These are phyloP conservation scores for Myrmecophaga tridactyla DNA, from an alignment of 2,113 vertebrate species.

Conservation along the genomic window DNA sequence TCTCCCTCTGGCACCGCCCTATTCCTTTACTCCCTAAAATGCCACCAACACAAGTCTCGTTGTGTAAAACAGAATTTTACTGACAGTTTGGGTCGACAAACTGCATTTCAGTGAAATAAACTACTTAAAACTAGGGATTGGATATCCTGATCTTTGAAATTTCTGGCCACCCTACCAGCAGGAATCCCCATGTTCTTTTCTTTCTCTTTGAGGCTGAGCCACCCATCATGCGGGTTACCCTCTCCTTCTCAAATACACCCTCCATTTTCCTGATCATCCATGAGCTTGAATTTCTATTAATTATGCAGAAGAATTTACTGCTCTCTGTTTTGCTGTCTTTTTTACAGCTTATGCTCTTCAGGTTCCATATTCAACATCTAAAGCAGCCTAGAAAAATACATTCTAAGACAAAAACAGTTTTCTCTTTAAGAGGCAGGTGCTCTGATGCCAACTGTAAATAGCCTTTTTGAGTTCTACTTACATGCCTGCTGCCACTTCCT, in stretches of 20 bases:
- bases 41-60: background rate
- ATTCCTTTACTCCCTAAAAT: background rate
- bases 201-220: background rate
- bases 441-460: background rate
- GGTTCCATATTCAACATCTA: background rate
- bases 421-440: background rate
- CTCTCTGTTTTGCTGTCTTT: background rate
- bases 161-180: background rate
- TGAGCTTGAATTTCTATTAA: background rate
- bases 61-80: background rate
- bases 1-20: background rate
- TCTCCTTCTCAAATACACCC: background rate
- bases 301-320: background rate
- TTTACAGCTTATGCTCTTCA: background rate
- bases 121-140: background rate
- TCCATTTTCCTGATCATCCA: background rate
- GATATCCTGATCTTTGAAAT: background rate
- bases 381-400: background rate
- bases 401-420: background rate
- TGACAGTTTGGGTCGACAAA: background rate
- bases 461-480: background rate
- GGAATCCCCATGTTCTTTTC: background rate
- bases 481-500: background rate
- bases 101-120: background rate
- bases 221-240: too few relatives aligned